Base-by-base conservation (phyloP, 2,113 vertebrate genomes). In the Brevimyrus niger region DNA sequence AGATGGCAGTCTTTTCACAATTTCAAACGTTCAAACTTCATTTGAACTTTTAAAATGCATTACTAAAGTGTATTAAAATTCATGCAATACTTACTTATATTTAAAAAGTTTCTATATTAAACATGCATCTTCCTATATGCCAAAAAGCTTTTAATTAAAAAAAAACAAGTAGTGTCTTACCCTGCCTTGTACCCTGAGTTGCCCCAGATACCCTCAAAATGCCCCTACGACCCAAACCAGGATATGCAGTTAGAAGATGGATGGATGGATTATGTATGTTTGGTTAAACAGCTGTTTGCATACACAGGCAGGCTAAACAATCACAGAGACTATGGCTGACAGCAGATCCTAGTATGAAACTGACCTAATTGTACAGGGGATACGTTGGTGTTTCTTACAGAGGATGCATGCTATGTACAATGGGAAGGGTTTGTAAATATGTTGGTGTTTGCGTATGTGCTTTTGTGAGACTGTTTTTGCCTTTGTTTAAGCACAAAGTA, bases 1-100 rank as follows among this genome's bases (percentile, higher is more conserved):
- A 95, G 95, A 94, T 93, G 95, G 94, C 93, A 91, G 92, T 93
- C 1, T 93, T 91, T 87, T 91, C 92, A 89, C 91, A 95, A 58
- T 91, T 80, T 91, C 48, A 84, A 84, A 47, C 44, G 42, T 84
- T 44, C 38, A 11, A 84, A 84, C 82, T 47, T n/a, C 2, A 21
- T 6, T n/a, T n/a, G 44, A 84, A 84, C 17, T 84, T 84, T 46
- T 84, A 84, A 82, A 19, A 21, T 21, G 35, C 15, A 82, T 44
- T 38, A 27, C 9, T 73, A 73, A 73, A 35, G 19, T 80, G 21
- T 47, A 44, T 84, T 84, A n/a, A 47, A 84, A 47, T 84, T 11
- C 23, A 84, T 47, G 61, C 61, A 31, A 69, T 69, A 31, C 10
- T 69, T 69, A 69, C 10, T 69, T 31, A 69, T 4, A 69, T 31